phyloP scores from a whole-genome alignment of 1,140 invertebrate species.

The Drosophila jambulina region DNA sequence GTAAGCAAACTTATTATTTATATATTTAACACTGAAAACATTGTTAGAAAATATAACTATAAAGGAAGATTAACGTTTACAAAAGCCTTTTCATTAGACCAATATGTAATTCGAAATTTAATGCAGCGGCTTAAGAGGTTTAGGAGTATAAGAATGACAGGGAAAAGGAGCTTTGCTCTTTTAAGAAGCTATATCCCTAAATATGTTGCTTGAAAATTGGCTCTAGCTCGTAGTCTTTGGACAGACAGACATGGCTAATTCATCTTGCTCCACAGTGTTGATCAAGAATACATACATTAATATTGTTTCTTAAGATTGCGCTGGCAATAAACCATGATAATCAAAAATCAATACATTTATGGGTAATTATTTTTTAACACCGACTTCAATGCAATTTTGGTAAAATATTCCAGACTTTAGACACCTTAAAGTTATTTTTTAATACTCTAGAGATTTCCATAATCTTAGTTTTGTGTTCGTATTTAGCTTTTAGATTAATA shows the following conservation, averaged over 20 bases:
- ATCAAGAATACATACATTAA: background rate
- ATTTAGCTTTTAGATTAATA: slow-evolving; percentile 24
- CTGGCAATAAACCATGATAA: background rate
- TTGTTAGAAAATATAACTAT: too few relatives aligned
- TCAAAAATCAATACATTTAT: too few relatives aligned
- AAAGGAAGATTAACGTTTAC: background rate
- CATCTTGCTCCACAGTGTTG: background rate
- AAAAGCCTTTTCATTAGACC: background rate
- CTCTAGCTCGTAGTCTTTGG: background rate
- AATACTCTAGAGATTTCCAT: slow-evolving; percentile 1
- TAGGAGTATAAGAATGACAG: background rate
- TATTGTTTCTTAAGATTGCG: background rate
- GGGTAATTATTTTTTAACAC: background rate
- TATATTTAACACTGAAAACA: background rate
- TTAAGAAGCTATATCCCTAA: background rate
- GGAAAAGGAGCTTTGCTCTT: background rate
- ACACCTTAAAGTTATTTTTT: background rate
- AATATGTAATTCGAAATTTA: background rate
- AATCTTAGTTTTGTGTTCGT: slow-evolving; percentile 1
- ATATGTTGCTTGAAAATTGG: background rate
- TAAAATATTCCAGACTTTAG: background rate
- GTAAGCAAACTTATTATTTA: background rate
- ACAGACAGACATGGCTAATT: background rate
- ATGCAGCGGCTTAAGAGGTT: background rate
- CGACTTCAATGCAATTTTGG: background rate